Evolutionary conservation across 2,797 vertebrate species (phyloP).

Genomic region (Eleutherodactylus coqui): DNA sequence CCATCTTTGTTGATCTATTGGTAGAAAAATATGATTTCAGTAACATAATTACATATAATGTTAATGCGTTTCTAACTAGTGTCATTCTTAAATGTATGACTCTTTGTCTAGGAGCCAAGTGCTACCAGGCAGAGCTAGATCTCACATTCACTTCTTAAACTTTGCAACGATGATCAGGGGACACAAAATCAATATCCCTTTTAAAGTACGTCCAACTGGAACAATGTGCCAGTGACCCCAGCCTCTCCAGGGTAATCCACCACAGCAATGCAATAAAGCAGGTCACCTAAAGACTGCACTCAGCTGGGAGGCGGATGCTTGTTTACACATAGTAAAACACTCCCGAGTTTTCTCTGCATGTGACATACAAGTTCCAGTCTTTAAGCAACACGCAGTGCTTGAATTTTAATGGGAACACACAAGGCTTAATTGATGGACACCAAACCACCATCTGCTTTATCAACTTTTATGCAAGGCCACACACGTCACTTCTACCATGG

Average conservation of each 20-base stretch:
- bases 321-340: constrained; percentile 59
- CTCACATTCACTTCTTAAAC: constrained; percentile 64
- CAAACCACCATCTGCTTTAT: constrained; percentile 8
- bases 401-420: constrained; percentile 12
- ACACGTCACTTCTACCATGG: background rate
- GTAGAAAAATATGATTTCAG: constrained; percentile 23
- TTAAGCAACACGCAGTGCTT: constrained; percentile 51
- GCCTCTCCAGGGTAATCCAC: constrained; percentile 47
- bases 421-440: constrained; percentile 35
- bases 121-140: constrained; percentile 56
- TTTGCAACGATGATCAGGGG: constrained; percentile 63
- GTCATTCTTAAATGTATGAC: constrained; percentile 32
- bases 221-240: constrained; percentile 64
- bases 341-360: constrained; percentile 53
- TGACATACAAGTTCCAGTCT: constrained; percentile 55
- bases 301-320: constrained; percentile 38
- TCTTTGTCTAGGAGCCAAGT: constrained; percentile 51
- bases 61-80: constrained; percentile 16
- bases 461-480: background rate
- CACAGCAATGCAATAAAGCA: constrained; percentile 49
- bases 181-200: constrained; percentile 73
- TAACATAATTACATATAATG: constrained; percentile 24
- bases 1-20: background rate
- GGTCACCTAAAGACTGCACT: constrained; percentile 61
- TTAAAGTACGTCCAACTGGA: constrained; percentile 65